A percentile compares a stretch with the other conserved stretches of the same genome.
Conservation (phyloP, 1,140 invertebrate species). For the Plectrocnemia conspersa region DNA sequence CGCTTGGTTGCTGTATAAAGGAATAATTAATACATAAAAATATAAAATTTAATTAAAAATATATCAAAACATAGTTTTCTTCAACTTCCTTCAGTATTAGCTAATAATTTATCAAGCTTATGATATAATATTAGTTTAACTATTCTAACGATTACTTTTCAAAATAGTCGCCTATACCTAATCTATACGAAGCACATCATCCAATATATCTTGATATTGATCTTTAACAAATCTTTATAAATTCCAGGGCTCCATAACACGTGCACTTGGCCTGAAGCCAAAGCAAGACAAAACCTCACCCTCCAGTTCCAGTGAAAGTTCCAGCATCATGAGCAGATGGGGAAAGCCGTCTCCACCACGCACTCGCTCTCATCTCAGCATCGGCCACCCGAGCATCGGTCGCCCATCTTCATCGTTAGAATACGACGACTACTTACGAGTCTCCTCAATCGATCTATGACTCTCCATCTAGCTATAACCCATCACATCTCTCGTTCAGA, state of each 20-base stretch:
- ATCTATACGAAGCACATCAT: no score
- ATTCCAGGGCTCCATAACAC: constrained; percentile 68
- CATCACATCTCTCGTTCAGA: constrained; percentile 26
- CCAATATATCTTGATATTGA: no score
- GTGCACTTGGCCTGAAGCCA: constrained; percentile 63
- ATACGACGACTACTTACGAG: constrained; percentile 30
- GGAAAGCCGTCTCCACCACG: constrained; percentile 42
- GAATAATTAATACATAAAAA: no score
- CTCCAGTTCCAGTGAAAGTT: constrained; percentile 56
- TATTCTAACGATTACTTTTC: no score
- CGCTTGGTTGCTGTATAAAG: no score
- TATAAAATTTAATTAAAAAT: no score
- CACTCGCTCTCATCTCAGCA: constrained; percentile 48
- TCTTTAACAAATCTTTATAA: neutral
- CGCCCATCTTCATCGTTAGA: constrained; percentile 23
- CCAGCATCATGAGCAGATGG: constrained; percentile 47
- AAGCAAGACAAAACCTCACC: constrained; percentile 58
- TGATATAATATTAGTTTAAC: no score
- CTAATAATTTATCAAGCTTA: no score
- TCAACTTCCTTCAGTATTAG: no score
- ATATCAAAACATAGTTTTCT: no score
- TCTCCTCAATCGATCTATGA: constrained; percentile 32
- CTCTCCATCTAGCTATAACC: constrained; percentile 28
- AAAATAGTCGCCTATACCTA: no score
- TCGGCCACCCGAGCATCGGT: constrained; percentile 43